Conservation (phyloP, 2,888 invertebrate species). For the Drosophila kuntzei region DNA sequence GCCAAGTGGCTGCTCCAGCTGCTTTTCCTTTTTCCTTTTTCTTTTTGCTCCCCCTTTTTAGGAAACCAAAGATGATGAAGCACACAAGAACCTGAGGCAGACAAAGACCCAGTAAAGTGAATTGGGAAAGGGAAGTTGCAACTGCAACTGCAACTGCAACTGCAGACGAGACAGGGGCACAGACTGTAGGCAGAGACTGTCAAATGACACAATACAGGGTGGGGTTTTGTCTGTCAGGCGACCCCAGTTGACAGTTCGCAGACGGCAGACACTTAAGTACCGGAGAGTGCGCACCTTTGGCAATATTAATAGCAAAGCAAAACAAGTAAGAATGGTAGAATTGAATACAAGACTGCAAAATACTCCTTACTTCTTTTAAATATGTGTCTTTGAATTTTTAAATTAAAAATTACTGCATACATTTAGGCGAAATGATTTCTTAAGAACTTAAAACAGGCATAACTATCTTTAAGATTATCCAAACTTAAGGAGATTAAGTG, state of each 20-base stretch:
- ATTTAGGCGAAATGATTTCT: background rate
- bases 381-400: background rate
- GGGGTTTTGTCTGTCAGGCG: slow-evolving; percentile 31
- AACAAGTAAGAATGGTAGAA: slow-evolving; percentile 13
- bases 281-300: slow-evolving; percentile 79
- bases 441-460: too few species aligned
- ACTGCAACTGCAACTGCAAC: slow-evolving; percentile 20
- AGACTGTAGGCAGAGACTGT: slow-evolving; percentile 57
- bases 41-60: background rate
- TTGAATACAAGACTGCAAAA: background rate
- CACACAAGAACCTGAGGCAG: slow-evolving; percentile 24
- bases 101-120: slow-evolving; percentile 24
- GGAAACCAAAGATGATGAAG: slow-evolving; percentile 24
- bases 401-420: background rate
- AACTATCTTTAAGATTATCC: too few species aligned
- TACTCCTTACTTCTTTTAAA: background rate
- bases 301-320: slow-evolving; percentile 75
- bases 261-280: slow-evolving; percentile 80
- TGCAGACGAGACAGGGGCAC: slow-evolving; percentile 30
- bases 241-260: slow-evolving; percentile 76
- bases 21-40: background rate
- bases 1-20: slow-evolving; percentile 46
- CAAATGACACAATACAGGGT: slow-evolving; percentile 75
- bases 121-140: slow-evolving; percentile 20
- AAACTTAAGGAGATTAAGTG: too few species aligned